Evolutionary conservation across 2,797 vertebrate species (phyloP).

Genomic region (Lateolabrax maculatus): DNA sequence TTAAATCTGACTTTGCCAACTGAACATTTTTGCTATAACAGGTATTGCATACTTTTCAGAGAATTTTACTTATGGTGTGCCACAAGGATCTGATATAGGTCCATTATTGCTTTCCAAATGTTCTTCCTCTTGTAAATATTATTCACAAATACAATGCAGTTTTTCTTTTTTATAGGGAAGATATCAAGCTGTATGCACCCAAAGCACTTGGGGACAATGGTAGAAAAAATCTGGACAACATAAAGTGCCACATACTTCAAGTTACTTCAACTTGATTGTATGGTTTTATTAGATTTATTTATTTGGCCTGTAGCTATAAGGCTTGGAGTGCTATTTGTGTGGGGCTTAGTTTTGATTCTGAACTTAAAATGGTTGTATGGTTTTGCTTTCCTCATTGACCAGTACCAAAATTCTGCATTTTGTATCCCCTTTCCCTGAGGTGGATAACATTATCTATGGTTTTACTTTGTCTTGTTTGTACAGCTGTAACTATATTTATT

Average conservation of each 20-base stretch:
- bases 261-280: background rate
- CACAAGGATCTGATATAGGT: background rate
- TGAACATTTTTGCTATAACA: background rate
- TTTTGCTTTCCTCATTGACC: background rate
- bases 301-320: background rate
- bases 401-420: background rate
- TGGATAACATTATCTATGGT: background rate
- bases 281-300: background rate
- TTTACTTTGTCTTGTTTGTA: constrained; percentile 6
- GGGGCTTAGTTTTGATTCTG: background rate
- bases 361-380: background rate
- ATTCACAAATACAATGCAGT: background rate
- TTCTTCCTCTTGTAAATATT: background rate
- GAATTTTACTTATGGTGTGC: background rate
- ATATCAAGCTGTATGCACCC: background rate
- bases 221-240: background rate
- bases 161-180: background rate
- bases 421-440: background rate
- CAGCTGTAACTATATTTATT: constrained; percentile 7
- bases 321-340: background rate
- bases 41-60: background rate
- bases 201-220: background rate
- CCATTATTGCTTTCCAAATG: background rate
- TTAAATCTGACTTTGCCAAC: background rate
- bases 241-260: background rate